phyloP scores from a whole-genome alignment of 2,888 invertebrate species.

The Drosophila nigritarsus region DNA sequence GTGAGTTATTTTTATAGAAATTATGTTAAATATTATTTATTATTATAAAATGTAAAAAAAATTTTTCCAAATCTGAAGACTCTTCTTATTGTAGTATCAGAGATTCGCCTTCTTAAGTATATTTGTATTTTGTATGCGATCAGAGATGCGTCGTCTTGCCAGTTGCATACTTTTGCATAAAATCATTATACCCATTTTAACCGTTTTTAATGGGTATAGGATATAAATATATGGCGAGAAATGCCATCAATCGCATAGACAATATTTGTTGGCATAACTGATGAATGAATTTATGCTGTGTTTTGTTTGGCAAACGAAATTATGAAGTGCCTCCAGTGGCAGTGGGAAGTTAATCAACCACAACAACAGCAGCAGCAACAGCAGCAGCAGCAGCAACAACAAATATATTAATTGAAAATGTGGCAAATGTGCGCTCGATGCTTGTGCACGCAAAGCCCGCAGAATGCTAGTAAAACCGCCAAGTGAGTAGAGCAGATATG shows the following conservation, averaged over 20 bases:
- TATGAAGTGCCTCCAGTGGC: slow-evolving; percentile 16
- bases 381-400: slow-evolving; percentile 12
- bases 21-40: too few species aligned
- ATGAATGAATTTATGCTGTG: slow-evolving; percentile 34
- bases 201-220: background rate
- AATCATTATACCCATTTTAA: background rate
- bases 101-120: background rate
- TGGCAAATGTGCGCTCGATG: slow-evolving; percentile 60
- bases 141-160: background rate
- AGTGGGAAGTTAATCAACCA: slow-evolving; percentile 7
- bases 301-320: slow-evolving; percentile 30
- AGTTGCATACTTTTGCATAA: background rate
- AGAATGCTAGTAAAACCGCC: slow-evolving; percentile 51
- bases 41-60: too few species aligned
- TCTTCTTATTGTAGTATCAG: background rate
- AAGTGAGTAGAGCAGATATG: slow-evolving; percentile 55
- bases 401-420: slow-evolving; percentile 63
- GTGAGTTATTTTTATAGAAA: too few species aligned
- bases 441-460: slow-evolving; percentile 38
- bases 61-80: too few species aligned
- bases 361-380: slow-evolving; percentile 15
- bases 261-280: slow-evolving; percentile 16
- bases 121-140: background rate
- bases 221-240: background rate
- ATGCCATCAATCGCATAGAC: background rate